Evolutionary conservation across 2,113 vertebrate genomes (phyloP).

Genomic region (Neolamprologus hecqui): DNA sequence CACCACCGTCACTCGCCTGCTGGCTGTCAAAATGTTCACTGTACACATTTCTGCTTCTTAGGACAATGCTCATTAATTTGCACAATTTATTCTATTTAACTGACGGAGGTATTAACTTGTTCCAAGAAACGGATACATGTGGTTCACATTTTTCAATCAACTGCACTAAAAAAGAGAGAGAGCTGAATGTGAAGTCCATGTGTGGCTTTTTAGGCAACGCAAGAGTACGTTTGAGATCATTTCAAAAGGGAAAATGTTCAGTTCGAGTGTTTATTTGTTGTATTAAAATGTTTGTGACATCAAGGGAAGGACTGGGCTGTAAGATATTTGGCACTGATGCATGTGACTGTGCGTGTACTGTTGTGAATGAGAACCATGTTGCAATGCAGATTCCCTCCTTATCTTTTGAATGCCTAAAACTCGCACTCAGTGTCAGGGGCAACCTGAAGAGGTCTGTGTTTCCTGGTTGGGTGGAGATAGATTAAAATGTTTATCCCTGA

Average conservation of each 20-base stretch:
- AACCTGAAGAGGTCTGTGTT: conserved; percentile 2
- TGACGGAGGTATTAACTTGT: neutral
- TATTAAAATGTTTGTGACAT: neutral
- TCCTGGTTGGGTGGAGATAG: neutral
- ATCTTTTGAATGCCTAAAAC: conserved; percentile 1
- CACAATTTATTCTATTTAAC: neutral
- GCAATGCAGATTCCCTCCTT: neutral
- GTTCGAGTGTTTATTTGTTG: neutral
- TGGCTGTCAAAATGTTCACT: conserved; percentile 66
- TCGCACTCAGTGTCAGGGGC: neutral
- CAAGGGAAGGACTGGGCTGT: neutral
- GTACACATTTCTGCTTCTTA: conserved; percentile 13
- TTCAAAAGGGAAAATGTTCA: neutral
- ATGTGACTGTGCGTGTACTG: neutral
- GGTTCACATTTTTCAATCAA: neutral
- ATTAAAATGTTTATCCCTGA: conserved; percentile 17
- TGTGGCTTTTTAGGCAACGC: neutral
- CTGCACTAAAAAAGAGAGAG: neutral
- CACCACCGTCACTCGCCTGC: conserved; percentile 30
- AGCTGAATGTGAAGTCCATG: neutral
- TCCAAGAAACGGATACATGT: neutral
- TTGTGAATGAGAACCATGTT: neutral
- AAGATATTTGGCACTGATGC: neutral
- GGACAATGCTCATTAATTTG: neutral
- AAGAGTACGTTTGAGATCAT: neutral